Base-by-base conservation (phyloP, 64 coral and sea anemone genomes). In the Trachythela sp. region DNA sequence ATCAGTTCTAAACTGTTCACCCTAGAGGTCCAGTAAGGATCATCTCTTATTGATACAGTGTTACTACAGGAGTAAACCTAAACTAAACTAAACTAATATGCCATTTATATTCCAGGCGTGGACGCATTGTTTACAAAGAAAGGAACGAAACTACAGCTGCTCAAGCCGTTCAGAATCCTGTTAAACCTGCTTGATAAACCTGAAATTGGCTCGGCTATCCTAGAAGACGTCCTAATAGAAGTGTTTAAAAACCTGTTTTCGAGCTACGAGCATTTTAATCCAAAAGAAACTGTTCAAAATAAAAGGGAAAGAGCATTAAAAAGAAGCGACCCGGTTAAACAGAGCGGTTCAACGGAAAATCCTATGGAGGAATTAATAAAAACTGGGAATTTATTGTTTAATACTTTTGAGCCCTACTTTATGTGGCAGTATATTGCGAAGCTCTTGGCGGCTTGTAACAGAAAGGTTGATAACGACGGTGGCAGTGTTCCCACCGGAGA, bases 351-450 rank as follows among this genome's bases (percentile, higher is more conserved):
- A 33, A 99, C 91, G 84, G 88, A 86, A 6, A 92, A 94, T n/a
- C 87, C 94, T 9, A 90, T 94, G 13, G 93, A 99, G 68, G 96
- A 99, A 85, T 67, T 99, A 13, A 93, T 94, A 24, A 99, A 99
- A 70, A 99, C 93, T 32, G 96, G 93, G 4, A 99, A 99, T 58
- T 89, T 99, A 8, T 85, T 99, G 15, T 99, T 99, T 84, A 95
- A 99, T 60, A 89, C 91, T 8, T 99, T 99, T 93, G 96, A 99
- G 32, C 96, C 96, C 34, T 99, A 99, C 26, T 99, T 99, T 48
- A 99, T 99, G 96, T 99, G 96, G 96, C 88, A 94, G 24, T 99
- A 94, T 70, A 88, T 99, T 22, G 88, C 93, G 48, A 92, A 99
- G 71, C 54, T 99, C 50, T 83, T 99, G 24, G 88, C 86, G 2